Evolutionary conservation across 1,140 invertebrate genomes (phyloP).

Genomic region (Penaeus vannamei): DNA sequence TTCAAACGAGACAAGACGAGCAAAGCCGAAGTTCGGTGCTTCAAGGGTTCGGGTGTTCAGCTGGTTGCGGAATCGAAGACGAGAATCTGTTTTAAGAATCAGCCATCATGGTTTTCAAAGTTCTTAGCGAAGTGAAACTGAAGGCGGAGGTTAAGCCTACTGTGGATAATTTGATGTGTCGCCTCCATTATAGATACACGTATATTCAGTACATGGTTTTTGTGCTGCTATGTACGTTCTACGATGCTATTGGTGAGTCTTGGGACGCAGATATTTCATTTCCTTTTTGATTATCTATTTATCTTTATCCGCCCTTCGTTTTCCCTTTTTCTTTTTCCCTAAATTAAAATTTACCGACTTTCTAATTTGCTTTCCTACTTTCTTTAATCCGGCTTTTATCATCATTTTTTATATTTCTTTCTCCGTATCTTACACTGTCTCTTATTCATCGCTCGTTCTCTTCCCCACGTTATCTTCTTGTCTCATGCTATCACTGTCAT

Average conservation of each 20-base stretch:
- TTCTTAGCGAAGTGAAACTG: constrained; percentile 50
- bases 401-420: no score
- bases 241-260: constrained; percentile 63
- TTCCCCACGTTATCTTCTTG: no score
- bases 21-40: no score
- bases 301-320: not conserved
- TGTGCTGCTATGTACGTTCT: constrained; percentile 71
- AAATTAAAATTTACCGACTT: no score
- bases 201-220: constrained; percentile 74
- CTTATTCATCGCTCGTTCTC: no score
- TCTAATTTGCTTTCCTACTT: no score
- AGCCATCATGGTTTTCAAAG: constrained; percentile 35
- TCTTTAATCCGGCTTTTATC: no score
- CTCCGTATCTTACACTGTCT: no score
- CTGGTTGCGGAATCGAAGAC: no score
- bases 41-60: no score
- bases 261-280: not conserved
- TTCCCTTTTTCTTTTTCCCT: not conserved
- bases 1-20: no score
- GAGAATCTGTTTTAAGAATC: not conserved
- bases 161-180: constrained; percentile 75
- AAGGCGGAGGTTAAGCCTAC: constrained; percentile 68
- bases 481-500: no score
- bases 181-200: constrained; percentile 75
- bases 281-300: not conserved